Evolutionary conservation across 2,113 vertebrate genomes (phyloP).

Genomic region (Dipodomys merriami): DNA sequence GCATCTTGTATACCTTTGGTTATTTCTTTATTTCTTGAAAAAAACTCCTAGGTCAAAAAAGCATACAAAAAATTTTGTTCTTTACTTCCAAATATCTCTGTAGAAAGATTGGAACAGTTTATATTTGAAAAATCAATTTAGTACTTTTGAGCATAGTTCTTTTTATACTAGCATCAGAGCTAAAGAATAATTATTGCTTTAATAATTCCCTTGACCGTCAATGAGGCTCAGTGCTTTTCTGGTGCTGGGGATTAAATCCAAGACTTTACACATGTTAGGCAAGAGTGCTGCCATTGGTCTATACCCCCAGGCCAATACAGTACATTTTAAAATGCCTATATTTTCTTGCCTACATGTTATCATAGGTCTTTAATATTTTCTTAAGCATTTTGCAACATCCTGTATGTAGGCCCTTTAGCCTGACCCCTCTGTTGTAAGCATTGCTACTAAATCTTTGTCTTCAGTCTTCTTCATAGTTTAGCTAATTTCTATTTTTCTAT

Average conservation of each 20-base stretch:
- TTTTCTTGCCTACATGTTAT: neutral
- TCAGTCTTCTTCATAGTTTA: neutral
- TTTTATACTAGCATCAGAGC: neutral
- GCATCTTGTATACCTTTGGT: neutral
- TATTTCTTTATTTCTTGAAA: slow-evolving; percentile 50
- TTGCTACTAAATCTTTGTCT: neutral
- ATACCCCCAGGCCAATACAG: too few species aligned
- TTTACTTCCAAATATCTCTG: neutral
- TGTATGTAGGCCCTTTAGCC: neutral
- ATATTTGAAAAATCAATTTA: neutral
- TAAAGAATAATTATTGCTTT: slow-evolving; percentile 22
- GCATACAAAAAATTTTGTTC: neutral
- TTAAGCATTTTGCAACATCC: neutral
- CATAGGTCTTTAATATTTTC: neutral
- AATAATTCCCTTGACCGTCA: slow-evolving; percentile 41
- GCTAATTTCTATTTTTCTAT: neutral
- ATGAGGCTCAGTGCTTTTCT: neutral
- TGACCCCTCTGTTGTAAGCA: neutral
- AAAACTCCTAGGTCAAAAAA: neutral
- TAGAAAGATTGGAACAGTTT: slow-evolving; percentile 22
- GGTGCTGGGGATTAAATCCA: too few species aligned
- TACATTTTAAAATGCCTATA: slow-evolving; percentile 2
- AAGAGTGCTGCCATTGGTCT: neutral
- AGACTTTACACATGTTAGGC: too few species aligned
- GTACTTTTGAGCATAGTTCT: neutral